Percentiles rank a stretch among this genome's conserved stretches.
Evolutionary conservation across 2,113 vertebrate species (phyloP).

Genomic region (Apteryx owenii): DNA sequence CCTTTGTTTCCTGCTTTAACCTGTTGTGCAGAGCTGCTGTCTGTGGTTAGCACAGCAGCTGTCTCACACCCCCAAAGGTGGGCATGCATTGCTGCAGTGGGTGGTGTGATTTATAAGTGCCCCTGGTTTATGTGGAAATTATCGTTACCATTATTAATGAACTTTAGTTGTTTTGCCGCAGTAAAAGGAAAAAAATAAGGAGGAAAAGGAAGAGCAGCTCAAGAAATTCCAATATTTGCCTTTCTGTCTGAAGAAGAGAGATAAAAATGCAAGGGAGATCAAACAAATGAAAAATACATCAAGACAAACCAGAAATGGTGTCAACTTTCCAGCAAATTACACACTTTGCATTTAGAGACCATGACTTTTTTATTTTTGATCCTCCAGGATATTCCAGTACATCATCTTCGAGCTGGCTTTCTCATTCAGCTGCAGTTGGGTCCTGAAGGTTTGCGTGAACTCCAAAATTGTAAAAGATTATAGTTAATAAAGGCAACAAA

Average conservation of each 20-base stretch:
- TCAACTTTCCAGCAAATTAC: slow-evolving; percentile 58
- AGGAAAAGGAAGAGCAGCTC: neutral
- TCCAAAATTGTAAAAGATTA: neutral
- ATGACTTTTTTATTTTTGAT: slow-evolving; percentile 1
- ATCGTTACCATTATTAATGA: neutral
- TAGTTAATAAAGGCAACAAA: neutral
- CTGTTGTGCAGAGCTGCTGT: neutral
- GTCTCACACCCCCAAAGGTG: neutral
- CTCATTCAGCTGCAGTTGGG: neutral
- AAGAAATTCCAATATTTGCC: slow-evolving; percentile 24
- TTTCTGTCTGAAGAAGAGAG: slow-evolving; percentile 24
- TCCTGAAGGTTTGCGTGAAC: neutral
- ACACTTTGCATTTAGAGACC: neutral
- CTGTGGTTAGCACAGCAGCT: neutral
- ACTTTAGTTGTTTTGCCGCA: neutral
- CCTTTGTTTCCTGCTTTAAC: neutral
- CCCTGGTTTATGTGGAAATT: neutral
- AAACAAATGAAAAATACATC: slow-evolving; percentile 18
- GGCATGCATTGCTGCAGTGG: neutral
- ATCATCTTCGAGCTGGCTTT: neutral
- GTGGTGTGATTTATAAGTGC: neutral
- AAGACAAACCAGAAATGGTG: slow-evolving; percentile 15
- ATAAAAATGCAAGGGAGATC: slow-evolving; percentile 40
- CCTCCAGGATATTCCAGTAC: neutral
- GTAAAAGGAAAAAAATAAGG: neutral